Conservation (phyloP, 2,797 vertebrate genomes). For the Argya squamiceps region DNA sequence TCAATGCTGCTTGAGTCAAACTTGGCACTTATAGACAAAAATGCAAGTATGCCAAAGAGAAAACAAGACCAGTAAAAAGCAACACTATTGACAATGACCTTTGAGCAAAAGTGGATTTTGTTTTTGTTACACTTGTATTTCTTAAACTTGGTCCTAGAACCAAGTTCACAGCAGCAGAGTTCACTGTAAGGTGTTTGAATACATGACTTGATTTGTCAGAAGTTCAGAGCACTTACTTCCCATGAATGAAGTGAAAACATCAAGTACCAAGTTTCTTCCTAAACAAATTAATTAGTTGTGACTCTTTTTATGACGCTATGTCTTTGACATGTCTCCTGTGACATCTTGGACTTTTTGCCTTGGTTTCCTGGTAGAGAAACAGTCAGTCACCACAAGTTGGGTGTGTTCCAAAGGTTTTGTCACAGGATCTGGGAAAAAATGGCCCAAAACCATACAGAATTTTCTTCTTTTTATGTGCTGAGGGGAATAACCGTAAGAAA, state of each 20-base stretch:
- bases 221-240: neutral
- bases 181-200: neutral
- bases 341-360: neutral
- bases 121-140: neutral
- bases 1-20: constrained; percentile 27
- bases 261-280: neutral
- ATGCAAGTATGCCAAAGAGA: neutral
- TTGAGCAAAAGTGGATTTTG: neutral
- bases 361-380: neutral
- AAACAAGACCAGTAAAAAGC: constrained; percentile 6
- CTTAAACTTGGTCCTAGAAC: neutral
- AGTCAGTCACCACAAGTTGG: neutral
- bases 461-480: neutral
- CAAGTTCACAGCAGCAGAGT: neutral
- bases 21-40: neutral
- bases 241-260: neutral
- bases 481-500: neutral
- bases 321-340: neutral
- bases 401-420: neutral
- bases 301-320: neutral
- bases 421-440: neutral
- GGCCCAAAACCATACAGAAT: neutral
- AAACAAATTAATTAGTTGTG: neutral
- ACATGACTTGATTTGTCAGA: neutral
- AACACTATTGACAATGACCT: neutral